Conservation (phyloP, 2,888 invertebrate genomes). For the Melanchra persicariae region DNA sequence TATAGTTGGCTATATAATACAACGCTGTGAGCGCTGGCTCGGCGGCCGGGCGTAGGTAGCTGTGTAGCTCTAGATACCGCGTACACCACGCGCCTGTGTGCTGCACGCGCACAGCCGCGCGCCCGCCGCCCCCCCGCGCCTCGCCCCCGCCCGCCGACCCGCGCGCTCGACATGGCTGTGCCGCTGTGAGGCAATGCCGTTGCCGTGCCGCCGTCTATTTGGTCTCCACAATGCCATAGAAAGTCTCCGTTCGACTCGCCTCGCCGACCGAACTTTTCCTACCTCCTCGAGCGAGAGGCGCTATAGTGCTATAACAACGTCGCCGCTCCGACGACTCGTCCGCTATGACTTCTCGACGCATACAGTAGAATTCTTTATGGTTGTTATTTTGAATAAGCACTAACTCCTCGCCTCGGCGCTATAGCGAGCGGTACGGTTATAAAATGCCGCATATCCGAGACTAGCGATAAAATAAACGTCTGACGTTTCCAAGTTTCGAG, state of each 20-base stretch:
- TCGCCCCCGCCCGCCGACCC: too few species aligned
- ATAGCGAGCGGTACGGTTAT: constrained; percentile 83
- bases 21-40: constrained; percentile 66
- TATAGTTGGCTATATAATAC: constrained; percentile 82
- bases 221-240: constrained; percentile 90
- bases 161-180: constrained; percentile 82
- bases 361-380: constrained; percentile 81
- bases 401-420: constrained; percentile 78
- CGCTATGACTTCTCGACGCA: constrained; percentile 71
- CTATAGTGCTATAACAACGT: constrained; percentile 80
- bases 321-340: constrained; percentile 72
- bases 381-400: constrained; percentile 86
- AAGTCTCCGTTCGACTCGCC: constrained; percentile 88
- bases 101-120: constrained; percentile 73
- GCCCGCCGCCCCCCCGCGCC: constrained; percentile 62
- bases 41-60: constrained; percentile 81
- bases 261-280: constrained; percentile 88
- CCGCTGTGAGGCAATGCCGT: constrained; percentile 89
- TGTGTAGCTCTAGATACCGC: constrained; percentile 86
- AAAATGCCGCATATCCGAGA: constrained; percentile 87
- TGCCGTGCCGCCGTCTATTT: constrained; percentile 88
- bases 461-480: constrained; percentile 89
- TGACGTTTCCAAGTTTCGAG: constrained; percentile 89
- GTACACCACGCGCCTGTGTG: constrained; percentile 85
- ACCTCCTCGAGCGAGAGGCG: constrained; percentile 82